Conservation (phyloP, 2,888 invertebrate genomes). For the Chymomyza fuscimana region DNA sequence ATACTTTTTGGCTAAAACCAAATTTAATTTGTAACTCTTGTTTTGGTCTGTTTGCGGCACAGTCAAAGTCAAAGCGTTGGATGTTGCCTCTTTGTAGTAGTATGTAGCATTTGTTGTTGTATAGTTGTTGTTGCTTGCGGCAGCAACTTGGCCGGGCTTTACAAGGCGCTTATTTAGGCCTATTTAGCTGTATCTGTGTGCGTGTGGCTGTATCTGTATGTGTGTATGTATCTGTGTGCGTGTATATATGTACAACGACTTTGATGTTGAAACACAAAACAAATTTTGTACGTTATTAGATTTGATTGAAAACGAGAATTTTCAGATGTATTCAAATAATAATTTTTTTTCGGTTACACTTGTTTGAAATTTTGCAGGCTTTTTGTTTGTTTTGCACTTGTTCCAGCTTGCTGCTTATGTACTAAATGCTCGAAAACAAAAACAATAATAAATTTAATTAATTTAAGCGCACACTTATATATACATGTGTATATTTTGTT, state of each 20-base stretch:
- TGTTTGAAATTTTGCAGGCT: neutral
- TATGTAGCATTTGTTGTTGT: conserved; percentile 28
- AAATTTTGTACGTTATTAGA: conserved; percentile 37
- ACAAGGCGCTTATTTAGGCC: neutral
- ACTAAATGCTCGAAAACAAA: conserved; percentile 10
- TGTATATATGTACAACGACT: conserved; percentile 28
- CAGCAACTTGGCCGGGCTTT: conserved; percentile 3
- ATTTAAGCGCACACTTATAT: conserved; percentile 7
- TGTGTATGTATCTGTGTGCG: conserved; percentile 21
- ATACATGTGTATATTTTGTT: conserved; percentile 19
- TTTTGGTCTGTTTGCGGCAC: conserved; percentile 3
- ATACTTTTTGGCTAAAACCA: conserved; percentile 61
- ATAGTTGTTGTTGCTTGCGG: conserved; percentile 25
- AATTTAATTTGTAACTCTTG: conserved; percentile 68
- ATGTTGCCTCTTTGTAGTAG: neutral
- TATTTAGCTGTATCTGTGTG: neutral
- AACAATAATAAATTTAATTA: conserved; percentile 14
- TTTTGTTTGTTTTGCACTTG: conserved; percentile 11
- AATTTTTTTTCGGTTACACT: neutral
- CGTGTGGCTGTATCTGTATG: neutral
- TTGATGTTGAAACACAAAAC: conserved; percentile 59
- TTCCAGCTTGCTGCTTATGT: neutral
- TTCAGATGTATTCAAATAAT: conserved; percentile 5
- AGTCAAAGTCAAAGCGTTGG: neutral
- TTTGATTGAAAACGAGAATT: conserved; percentile 57